Evolutionary conservation across 2,888 invertebrate species (phyloP), one percentile per base, ranked within the genome.

Genomic region (Megaustenia siamemsis): DNA sequence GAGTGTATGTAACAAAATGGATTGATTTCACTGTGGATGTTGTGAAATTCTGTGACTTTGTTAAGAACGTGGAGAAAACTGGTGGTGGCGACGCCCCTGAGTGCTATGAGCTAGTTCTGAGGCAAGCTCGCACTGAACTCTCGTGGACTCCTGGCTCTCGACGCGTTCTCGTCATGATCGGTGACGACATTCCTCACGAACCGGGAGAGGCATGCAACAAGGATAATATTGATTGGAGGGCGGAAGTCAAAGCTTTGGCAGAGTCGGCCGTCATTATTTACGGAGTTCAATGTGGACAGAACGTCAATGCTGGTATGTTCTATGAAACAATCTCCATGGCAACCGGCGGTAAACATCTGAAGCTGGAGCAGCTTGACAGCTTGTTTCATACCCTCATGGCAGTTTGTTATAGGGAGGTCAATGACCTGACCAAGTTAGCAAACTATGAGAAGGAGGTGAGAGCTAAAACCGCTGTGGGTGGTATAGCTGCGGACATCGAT

Each of bases 31-130:
- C 90, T 18, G 84, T 86, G 56, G 88, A 90, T 66, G 87, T 89
- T 8, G 82, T 68, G 10, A 83, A 89, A 38, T 86, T 92, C 78
- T 89, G 89, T 49, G 79, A 88, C 45, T 92, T 92, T 81, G 84
- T 87, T 21, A 88, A 88, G 32, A 88, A 86, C 12, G 88, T 86
- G 15, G 89, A 88, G 12, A 63, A 78, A 24, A 93, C 93, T 0
- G 90, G 91, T 6, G 93, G 93, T 0, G 92, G 93, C 0, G 93
- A 93, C 86, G 85, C 86, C 1, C 91, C 91, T 45, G 93, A 93
- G 78, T 93, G 93, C 81, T 93, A 93, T 86, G 93, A 93, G 86
- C 89, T 93, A 49, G 93, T 93, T 18, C 89, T 93, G 49, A 88
- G 90, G 53, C 88, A 93, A 86, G 92, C 90, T 3, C 88, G 92